These are phyloP conservation scores for Campoletis raptor DNA, from an alignment of 2,888 invertebrate genomes.

Conservation along the genomic window DNA sequence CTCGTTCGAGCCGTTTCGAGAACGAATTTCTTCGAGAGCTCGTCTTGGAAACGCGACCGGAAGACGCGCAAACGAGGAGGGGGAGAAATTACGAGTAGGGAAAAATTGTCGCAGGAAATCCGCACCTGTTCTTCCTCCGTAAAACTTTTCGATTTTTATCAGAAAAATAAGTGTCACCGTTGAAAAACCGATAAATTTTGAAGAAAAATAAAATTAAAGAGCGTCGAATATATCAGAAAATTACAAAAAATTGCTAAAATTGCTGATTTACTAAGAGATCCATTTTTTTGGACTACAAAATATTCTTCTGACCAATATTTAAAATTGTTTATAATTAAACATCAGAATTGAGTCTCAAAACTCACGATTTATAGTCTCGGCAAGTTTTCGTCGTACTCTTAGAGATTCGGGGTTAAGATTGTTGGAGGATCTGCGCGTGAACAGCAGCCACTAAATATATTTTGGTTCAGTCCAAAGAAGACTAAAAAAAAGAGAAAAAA, in stretches of 20 bases:
- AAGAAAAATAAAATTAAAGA: not conserved
- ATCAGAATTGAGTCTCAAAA: not conserved
- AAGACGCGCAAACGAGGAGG: not conserved
- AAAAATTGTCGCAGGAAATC: conserved; percentile 20
- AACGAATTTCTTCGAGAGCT: conserved; percentile 37
- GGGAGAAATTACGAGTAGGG: not conserved
- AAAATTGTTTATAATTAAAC: not conserved
- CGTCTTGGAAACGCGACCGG: conserved; percentile 6
- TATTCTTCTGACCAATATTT: not conserved
- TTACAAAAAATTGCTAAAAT: not conserved
- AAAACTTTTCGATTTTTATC: conserved; percentile 8
- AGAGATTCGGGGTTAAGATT: conserved; percentile 23
- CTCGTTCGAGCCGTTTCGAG: conserved; percentile 31
- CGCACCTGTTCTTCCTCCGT: conserved; percentile 1
- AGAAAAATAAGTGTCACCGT: not conserved
- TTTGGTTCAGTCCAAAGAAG: conserved; percentile 40
- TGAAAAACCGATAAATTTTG: not conserved
- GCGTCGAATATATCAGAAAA: too few relatives aligned
- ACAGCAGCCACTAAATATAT: conserved; percentile 38
- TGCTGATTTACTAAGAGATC: too few relatives aligned
- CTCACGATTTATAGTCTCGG: not conserved
- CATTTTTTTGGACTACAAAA: not conserved
- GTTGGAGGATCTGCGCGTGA: conserved; percentile 23
- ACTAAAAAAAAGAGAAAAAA: not conserved
- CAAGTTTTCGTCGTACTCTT: conserved; percentile 1